These are phyloP conservation scores for Venusia cambrica DNA, from an alignment of 2,888 invertebrate species.

Conservation along the genomic window DNA sequence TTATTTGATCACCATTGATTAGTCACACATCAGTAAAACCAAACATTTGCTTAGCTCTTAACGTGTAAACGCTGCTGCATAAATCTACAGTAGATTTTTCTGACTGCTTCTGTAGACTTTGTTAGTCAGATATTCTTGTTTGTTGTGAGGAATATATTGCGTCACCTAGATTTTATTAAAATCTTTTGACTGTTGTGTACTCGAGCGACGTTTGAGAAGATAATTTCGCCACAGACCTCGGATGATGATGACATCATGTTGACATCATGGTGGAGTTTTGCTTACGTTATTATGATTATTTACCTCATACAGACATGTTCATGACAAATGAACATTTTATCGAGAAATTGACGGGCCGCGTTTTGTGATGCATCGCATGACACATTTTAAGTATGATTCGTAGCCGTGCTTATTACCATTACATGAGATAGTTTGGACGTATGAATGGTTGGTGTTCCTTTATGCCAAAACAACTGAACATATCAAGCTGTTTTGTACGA, in stretches of 20 bases:
- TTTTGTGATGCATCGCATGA: no score
- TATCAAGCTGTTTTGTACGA: no score
- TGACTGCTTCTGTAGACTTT: slow-evolving; percentile 30
- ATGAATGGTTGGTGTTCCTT: no score
- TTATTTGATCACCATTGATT: slow-evolving; percentile 72
- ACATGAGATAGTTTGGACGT: no score
- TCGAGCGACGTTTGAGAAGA: slow-evolving; percentile 2
- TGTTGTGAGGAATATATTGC: slow-evolving; percentile 29
- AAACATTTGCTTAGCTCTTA: slow-evolving; percentile 58
- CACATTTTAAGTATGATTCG: no score
- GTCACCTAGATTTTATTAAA: slow-evolving; percentile 30
- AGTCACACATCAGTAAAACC: slow-evolving; percentile 56
- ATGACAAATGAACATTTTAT: no score
- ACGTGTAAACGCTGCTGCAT: slow-evolving; percentile 45
- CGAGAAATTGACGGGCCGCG: no score
- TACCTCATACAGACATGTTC: no score
- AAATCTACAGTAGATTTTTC: slow-evolving; percentile 47
- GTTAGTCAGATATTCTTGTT: slow-evolving; percentile 39
- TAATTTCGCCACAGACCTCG: slow-evolving; percentile 1
- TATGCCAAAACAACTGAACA: no score
- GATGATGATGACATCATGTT: slow-evolving; percentile 18
- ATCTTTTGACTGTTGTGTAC: slow-evolving; percentile 10
- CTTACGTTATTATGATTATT: no score
- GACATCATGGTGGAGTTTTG: no score
- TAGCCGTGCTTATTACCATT: no score